These are phyloP conservation scores for Netelia melanura DNA, from an alignment of 2,888 invertebrate genomes.

Conservation along the genomic window DNA sequence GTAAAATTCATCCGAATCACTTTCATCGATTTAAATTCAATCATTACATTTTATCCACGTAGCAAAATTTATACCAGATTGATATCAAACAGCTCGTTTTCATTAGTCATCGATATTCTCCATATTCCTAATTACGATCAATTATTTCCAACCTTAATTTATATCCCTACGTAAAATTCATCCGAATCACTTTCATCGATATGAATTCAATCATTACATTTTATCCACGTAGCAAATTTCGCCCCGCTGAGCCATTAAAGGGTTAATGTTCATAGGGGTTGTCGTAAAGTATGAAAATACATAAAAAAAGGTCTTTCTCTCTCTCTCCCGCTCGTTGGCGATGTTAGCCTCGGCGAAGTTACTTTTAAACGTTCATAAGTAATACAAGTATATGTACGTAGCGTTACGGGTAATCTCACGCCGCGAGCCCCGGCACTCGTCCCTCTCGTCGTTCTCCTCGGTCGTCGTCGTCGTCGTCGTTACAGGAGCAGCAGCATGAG, in stretches of 20 bases:
- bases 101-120: no score
- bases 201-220: no score
- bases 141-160: no score
- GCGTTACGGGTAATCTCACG: conserved; percentile 57
- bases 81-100: no score
- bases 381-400: conserved; percentile 23
- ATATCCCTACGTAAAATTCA: no score
- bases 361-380: conserved; percentile 39
- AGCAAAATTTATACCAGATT: no score
- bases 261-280: not conserved
- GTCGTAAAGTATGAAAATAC: not conserved
- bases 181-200: no score
- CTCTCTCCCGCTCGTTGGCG: not conserved
- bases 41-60: no score
- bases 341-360: not conserved
- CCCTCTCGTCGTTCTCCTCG: conserved; percentile 47
- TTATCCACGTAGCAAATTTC: no score
- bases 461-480: conserved; percentile 36
- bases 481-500: conserved; percentile 28
- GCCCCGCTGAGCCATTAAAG: not conserved
- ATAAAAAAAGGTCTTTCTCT: not conserved
- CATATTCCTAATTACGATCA: no score
- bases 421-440: conserved; percentile 56
- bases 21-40: no score
- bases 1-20: no score